phyloP scores from a whole-genome alignment of 2,888 invertebrate genomes.

The Magallana nippona region DNA sequence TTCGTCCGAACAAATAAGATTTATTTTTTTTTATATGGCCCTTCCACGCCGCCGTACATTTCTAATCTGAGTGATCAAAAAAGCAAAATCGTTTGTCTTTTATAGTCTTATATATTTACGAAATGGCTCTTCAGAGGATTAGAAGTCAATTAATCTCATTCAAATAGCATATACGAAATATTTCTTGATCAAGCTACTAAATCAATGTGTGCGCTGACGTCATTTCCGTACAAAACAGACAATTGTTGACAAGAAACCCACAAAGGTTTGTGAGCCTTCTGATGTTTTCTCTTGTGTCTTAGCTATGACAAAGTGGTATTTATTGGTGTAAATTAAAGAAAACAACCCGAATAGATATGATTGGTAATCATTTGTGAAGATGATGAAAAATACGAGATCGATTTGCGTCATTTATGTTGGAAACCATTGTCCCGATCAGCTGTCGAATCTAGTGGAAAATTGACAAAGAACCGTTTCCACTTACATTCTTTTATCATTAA shows the following conservation, averaged over 20 bases:
- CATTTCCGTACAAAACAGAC: conserved; percentile 29
- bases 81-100: too few species aligned
- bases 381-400: not conserved
- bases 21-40: too few species aligned
- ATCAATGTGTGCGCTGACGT: not conserved
- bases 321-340: not conserved
- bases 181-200: too few species aligned
- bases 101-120: too few species aligned
- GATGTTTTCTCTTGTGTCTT: not conserved
- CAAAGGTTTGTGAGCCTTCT: not conserved
- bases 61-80: too few species aligned
- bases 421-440: conserved; percentile 22
- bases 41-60: too few species aligned
- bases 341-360: not conserved
- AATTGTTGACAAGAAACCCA: not conserved
- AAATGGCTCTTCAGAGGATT: too few species aligned
- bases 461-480: too few species aligned
- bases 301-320: not conserved
- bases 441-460: not conserved
- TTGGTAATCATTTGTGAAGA: not conserved
- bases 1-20: too few species aligned
- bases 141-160: too few species aligned
- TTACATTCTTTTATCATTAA: too few species aligned
- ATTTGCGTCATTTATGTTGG: conserved; percentile 22
- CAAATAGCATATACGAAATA: too few species aligned